These are phyloP conservation scores for Endotricha flammealis DNA, from an alignment of 2,888 invertebrate genomes.

Conservation along the genomic window DNA sequence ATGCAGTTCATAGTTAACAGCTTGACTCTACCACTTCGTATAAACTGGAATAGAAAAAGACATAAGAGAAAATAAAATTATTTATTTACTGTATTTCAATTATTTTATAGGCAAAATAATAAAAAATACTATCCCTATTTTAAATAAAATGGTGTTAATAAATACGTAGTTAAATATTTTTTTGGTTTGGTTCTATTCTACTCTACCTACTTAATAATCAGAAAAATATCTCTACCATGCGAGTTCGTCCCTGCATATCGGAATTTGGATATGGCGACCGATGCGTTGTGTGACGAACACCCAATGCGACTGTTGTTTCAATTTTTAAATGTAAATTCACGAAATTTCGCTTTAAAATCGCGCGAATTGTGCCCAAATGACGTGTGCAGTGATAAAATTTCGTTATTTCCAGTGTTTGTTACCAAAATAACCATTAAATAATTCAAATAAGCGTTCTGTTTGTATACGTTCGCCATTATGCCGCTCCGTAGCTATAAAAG, in stretches of 20 bases:
- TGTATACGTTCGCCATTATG: constrained; percentile 58
- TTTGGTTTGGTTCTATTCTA: too few species aligned
- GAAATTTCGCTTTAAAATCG: constrained; percentile 15
- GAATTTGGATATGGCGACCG: constrained; percentile 71
- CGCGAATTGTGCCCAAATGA: constrained; percentile 25
- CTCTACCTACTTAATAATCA: too few species aligned
- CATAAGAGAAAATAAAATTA: too few species aligned
- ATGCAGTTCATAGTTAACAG: too few species aligned
- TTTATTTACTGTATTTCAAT: too few species aligned
- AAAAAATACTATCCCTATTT: too few species aligned
- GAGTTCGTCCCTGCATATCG: constrained; percentile 52
- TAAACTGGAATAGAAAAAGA: too few species aligned
- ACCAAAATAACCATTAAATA: constrained; percentile 40
- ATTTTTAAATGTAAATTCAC: constrained; percentile 35
- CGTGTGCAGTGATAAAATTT: constrained; percentile 23
- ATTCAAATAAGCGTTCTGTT: constrained; percentile 37
- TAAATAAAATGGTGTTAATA: too few species aligned
- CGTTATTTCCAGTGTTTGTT: constrained; percentile 25
- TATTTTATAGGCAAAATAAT: too few species aligned
- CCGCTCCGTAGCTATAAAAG: constrained; percentile 34
- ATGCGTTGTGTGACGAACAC: constrained; percentile 58
- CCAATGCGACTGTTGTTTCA: constrained; percentile 54
- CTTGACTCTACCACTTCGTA: too few species aligned
- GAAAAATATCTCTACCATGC: constrained; percentile 9
- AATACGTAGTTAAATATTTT: too few species aligned